A percentile compares a stretch with the other conserved stretches of the same genome.
Evolutionary conservation across 2,113 vertebrate species (phyloP).

Genomic region (Lanius collurio): DNA sequence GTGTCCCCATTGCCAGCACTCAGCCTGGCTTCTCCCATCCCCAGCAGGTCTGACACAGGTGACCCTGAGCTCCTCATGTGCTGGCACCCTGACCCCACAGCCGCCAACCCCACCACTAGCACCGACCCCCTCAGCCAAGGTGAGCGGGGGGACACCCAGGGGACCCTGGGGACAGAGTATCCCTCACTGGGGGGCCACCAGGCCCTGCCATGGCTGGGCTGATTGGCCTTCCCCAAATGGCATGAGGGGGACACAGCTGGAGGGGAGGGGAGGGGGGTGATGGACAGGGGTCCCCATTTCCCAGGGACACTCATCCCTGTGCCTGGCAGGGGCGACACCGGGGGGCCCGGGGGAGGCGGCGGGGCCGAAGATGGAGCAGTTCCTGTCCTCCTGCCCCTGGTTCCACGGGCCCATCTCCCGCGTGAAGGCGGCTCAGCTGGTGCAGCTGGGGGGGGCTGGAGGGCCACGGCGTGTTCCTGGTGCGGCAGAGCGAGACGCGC

Average conservation of each 20-base stretch:
- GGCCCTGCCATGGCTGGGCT: not conserved
- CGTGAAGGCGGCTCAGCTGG: constrained; percentile 90
- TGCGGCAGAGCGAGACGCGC: constrained; percentile 95
- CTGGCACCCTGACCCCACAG: constrained; percentile 31
- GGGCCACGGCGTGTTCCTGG: constrained; percentile 94
- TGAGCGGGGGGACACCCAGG: constrained; percentile 36
- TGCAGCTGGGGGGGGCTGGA: constrained; percentile 87
- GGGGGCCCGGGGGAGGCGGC: constrained; percentile 57
- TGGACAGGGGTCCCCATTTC: not conserved
- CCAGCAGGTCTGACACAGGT: constrained; percentile 49
- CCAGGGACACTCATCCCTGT: not conserved
- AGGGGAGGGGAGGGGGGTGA: accelerated
- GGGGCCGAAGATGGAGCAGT: constrained; percentile 83
- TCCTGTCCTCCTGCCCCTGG: constrained; percentile 93
- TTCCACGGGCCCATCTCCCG: constrained; percentile 96
- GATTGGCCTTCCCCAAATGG: not conserved
- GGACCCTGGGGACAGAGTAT: not conserved
- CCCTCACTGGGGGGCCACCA: accelerated
- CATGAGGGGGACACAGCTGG: accelerated
- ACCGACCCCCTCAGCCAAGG: constrained; percentile 78
- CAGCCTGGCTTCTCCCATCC: not conserved
- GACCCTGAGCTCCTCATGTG: constrained; percentile 72
- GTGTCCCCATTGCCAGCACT: not conserved
- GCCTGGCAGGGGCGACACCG: constrained; percentile 47
- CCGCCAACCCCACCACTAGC: constrained; percentile 66